Evolutionary conservation across 2,888 invertebrate genomes (phyloP), one percentile per base, ranked within the genome.

Genomic region (Spilosoma lubricipeda): DNA sequence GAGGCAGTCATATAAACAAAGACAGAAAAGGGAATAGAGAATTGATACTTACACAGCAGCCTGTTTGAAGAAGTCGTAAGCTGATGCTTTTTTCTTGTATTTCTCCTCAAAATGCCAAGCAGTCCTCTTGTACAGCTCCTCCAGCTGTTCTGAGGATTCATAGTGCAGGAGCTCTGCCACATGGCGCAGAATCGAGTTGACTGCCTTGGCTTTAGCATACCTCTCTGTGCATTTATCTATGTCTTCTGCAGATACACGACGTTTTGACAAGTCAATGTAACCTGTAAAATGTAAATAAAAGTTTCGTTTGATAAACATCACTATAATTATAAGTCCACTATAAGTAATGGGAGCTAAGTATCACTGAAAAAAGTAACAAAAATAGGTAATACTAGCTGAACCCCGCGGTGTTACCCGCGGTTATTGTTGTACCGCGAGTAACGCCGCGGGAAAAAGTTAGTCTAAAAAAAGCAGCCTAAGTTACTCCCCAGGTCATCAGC

Each of bases 61-160:
- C 95, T 99, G 99, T 95, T 99, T 99, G 93, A 99, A 99, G 85
- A 98, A 98, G 91, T 99, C 99, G 93, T 99, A 99, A 56, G 99
- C 98, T 4, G 98, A 98, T 1, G 99, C 99, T 93, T 99, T 99
- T 88, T 98, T 98, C 92, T 99, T 99, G 90, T 98, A 98, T 92
- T 99, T 99, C 88, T 98, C 98, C 92, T 99, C 99, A 94, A 99
- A 99, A 89, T 97, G 97, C 99, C 99, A 99, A 0, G 99, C 99
- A 0, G 99, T 99, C 90, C 98, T 98, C 88, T 98, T 97, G 93
- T 99, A 99, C 1, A 99, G 95, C 81, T 99, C 98, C 89, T 99
- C 99, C 64, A 99, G 95, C 90, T 99, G 98, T 84, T 98, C 98
- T 86, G 99, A 98, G 77, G 97, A 97, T 88, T 98, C 98, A 90